A percentile compares a stretch with the other conserved stretches of the same genome.
These are phyloP conservation scores for Blastomussa wellsi DNA, from an alignment of 92 coral and sea anemone species.

Conservation along the genomic window DNA sequence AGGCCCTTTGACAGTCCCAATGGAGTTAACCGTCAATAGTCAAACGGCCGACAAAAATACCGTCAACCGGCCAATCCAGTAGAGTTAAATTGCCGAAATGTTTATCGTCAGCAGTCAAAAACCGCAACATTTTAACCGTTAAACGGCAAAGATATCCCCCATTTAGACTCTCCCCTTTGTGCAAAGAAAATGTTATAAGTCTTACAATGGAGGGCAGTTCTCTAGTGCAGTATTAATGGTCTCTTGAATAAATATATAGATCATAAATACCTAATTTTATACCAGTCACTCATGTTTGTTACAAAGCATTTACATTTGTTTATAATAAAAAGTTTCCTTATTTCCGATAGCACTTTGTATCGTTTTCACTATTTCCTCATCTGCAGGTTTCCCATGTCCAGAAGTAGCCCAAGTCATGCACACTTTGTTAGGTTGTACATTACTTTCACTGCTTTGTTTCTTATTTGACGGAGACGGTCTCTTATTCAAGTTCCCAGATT, in stretches of 20 bases:
- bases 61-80: too few relatives aligned
- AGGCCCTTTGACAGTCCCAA: too few relatives aligned
- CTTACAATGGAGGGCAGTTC: too few relatives aligned
- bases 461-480: background rate
- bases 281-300: background rate
- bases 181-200: too few relatives aligned
- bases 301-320: background rate
- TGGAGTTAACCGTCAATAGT: too few relatives aligned
- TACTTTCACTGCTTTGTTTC: background rate
- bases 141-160: too few relatives aligned
- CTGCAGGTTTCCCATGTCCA: background rate
- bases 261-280: background rate
- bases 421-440: background rate
- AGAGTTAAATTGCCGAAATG: too few relatives aligned
- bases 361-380: background rate
- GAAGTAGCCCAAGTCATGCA: background rate
- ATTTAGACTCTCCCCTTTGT: too few relatives aligned
- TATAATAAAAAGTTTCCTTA: background rate
- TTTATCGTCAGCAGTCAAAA: too few relatives aligned
- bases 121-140: too few relatives aligned
- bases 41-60: too few relatives aligned
- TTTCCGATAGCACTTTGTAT: background rate
- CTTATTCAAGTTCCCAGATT: constrained; percentile 17
- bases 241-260: background rate
- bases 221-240: too few relatives aligned